A percentile compares a stretch with the other conserved stretches of the same genome.
These are phyloP conservation scores for Mergus octosetaceus DNA, from an alignment of 2,797 vertebrate species.

Conservation along the genomic window DNA sequence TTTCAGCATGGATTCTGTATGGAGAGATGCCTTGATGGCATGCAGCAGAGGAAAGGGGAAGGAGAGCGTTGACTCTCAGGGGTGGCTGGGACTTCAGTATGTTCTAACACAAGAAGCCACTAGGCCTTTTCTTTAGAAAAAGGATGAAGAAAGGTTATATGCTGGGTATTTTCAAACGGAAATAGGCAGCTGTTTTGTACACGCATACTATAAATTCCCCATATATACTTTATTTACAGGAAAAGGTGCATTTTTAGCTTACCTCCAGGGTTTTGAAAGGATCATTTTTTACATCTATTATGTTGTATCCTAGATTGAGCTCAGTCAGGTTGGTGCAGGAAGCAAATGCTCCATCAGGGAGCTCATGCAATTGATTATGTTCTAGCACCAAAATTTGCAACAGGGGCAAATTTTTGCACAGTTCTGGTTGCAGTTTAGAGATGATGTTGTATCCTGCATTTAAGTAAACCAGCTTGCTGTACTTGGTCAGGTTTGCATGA, in stretches of 20 bases:
- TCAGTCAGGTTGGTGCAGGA: constrained; percentile 78
- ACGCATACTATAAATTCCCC: neutral
- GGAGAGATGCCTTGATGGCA: neutral
- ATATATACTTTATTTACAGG: neutral
- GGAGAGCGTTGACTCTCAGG: neutral
- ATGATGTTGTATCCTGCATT: constrained; percentile 86
- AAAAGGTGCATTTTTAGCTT: constrained; percentile 37
- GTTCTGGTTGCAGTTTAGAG: constrained; percentile 76
- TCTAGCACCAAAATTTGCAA: constrained; percentile 82
- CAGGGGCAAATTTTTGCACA: constrained; percentile 82
- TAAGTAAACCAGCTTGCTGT: constrained; percentile 80
- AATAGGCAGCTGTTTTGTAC: neutral
- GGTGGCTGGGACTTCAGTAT: neutral
- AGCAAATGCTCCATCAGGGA: constrained; percentile 79
- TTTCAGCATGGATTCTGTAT: neutral
- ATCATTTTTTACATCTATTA: constrained; percentile 80
- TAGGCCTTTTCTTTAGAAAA: neutral
- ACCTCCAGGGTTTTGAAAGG: constrained; percentile 82
- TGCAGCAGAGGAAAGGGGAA: neutral
- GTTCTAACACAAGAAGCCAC: neutral
- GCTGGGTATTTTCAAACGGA: neutral
- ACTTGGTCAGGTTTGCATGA: constrained; percentile 78
- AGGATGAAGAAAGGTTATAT: neutral
- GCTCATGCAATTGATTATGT: constrained; percentile 84
- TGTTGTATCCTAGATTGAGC: constrained; percentile 85